Evolutionary conservation across 1,140 invertebrate species (phyloP).

Genomic region (Pemphigus obesinymphae): DNA sequence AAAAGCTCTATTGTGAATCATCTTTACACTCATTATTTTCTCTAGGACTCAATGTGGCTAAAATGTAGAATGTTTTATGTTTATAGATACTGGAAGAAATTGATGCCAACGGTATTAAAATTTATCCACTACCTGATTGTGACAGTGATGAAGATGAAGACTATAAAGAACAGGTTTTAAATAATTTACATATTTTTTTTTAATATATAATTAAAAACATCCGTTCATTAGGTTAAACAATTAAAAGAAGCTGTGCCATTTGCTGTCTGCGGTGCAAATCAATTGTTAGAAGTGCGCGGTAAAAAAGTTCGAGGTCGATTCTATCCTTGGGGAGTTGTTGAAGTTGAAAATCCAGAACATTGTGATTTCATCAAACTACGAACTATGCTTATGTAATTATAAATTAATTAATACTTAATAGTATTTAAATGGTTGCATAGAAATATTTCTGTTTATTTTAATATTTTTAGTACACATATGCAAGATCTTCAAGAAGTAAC

Average conservation of each 20-base stretch:
- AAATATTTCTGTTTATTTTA: not conserved
- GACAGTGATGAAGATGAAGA: slow-evolving; percentile 93
- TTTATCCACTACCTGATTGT: slow-evolving; percentile 94
- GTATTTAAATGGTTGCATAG: not conserved
- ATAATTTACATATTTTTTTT: not conserved
- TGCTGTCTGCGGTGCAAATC: slow-evolving; percentile 96
- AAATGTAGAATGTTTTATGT: too few relatives aligned
- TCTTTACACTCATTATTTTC: too few relatives aligned
- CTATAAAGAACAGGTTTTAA: slow-evolving; percentile 77
- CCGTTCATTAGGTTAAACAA: slow-evolving; percentile 65
- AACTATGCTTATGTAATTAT: slow-evolving; percentile 87
- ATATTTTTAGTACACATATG: slow-evolving; percentile 76
- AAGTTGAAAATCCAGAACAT: slow-evolving; percentile 98
- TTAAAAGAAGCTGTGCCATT: slow-evolving; percentile 92
- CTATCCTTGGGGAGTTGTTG: slow-evolving; percentile 98
- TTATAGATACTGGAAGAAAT: slow-evolving; percentile 73
- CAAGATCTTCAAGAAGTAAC: slow-evolving; percentile 94
- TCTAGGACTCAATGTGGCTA: too few relatives aligned
- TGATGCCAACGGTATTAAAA: slow-evolving; percentile 75
- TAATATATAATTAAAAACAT: not conserved
- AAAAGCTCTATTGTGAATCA: too few relatives aligned
- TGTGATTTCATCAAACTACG: slow-evolving; percentile 97
- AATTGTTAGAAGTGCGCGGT: slow-evolving; percentile 82
- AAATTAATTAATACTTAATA: not conserved
- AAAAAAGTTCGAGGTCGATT: slow-evolving; percentile 83